Conservation (phyloP, 1,140 invertebrate genomes). For the Acromyrmex charruanus region DNA sequence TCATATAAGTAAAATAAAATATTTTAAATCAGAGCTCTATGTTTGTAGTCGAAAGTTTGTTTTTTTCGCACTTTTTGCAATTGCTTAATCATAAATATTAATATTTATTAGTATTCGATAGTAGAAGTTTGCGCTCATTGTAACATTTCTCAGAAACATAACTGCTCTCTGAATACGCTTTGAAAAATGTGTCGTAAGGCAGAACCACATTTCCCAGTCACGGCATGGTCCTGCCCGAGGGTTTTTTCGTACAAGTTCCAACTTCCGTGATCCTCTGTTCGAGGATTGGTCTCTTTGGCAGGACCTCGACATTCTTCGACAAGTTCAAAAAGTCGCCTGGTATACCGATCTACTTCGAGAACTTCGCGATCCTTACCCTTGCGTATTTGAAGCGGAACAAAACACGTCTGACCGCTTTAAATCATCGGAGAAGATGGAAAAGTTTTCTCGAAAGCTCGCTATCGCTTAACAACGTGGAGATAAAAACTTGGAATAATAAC, state of each 20-base stretch:
- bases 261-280: conserved; percentile 4
- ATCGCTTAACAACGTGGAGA: conserved; percentile 5
- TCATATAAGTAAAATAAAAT: background rate
- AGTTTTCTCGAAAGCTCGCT: conserved; percentile 43
- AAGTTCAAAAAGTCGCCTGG: conserved; percentile 71
- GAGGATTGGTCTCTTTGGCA: conserved; percentile 57
- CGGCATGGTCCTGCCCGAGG: background rate
- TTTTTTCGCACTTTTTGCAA: background rate
- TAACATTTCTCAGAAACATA: conserved; percentile 2
- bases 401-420: conserved; percentile 68
- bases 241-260: conserved; percentile 6
- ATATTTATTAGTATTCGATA: background rate
- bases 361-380: conserved; percentile 51
- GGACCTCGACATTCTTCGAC: conserved; percentile 71
- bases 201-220: background rate
- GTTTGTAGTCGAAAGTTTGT: background rate
- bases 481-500: conserved; percentile 32
- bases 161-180: conserved; percentile 13
- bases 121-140: background rate
- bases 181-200: conserved; percentile 19
- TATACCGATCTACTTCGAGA: conserved; percentile 71
- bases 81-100: background rate
- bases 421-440: conserved; percentile 49
- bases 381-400: conserved; percentile 42
- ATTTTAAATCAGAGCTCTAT: background rate